A percentile compares a stretch with the other conserved stretches of the same genome.
Evolutionary conservation across 1,140 invertebrate species (phyloP).

Genomic region (Globodera rostochiensis): DNA sequence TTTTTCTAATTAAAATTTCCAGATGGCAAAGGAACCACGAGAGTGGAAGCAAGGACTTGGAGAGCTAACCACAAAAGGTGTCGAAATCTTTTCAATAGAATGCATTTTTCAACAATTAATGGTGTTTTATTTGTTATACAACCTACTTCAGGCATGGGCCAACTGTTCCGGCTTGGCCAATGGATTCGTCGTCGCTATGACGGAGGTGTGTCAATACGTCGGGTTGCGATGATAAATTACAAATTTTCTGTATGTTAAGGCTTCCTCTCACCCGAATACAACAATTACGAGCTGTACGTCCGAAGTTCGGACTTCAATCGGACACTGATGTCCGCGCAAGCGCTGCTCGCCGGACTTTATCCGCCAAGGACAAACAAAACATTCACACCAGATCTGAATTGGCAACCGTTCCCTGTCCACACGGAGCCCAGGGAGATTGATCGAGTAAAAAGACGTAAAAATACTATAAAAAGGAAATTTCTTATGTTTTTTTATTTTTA

Average conservation of each 20-base stretch:
- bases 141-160: slow-evolving; percentile 37
- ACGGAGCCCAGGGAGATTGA: slow-evolving; percentile 56
- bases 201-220: slow-evolving; percentile 44
- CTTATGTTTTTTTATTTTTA: slow-evolving; percentile 28
- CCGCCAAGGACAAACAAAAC: slow-evolving; percentile 44
- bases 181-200: slow-evolving; percentile 56
- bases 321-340: slow-evolving; percentile 65
- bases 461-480: no score
- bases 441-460: slow-evolving; percentile 33
- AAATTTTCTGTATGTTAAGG: slow-evolving; percentile 55
- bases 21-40: slow-evolving; percentile 18
- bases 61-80: slow-evolving; percentile 52
- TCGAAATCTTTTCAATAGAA: slow-evolving; percentile 12
- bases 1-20: background rate
- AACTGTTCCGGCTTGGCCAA: slow-evolving; percentile 58
- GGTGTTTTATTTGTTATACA: background rate
- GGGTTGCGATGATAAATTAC: background rate
- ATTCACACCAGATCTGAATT: slow-evolving; percentile 54
- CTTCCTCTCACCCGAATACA: slow-evolving; percentile 24
- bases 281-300: slow-evolving; percentile 54
- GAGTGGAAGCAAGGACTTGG: slow-evolving; percentile 57
- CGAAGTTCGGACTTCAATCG: slow-evolving; percentile 63
- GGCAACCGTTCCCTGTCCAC: slow-evolving; percentile 67
- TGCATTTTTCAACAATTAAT: background rate
- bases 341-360: slow-evolving; percentile 66